Evolutionary conservation across 2,113 vertebrate species (phyloP).

Genomic region (human): GRCh38 chr15:59230501-59231000

Average conservation of each 20-base stretch:
- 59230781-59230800: constrained; percentile 15
- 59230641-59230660: neutral
- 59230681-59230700: neutral
- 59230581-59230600: constrained; percentile 19
- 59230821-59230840: constrained; percentile 42
- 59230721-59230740: neutral
- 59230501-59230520: constrained; percentile 7
- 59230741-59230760: constrained; percentile 32
- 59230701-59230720: neutral
- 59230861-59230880: neutral
- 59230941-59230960: neutral
- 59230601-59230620: neutral
- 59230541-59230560: neutral
- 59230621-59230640: neutral
- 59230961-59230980: neutral
- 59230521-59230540: neutral
- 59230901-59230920: constrained; percentile 34
- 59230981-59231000: neutral
- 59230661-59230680: neutral
- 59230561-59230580: neutral
- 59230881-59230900: constrained; percentile 26
- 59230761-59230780: constrained; percentile 41
- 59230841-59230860: constrained; percentile 47
- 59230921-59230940: neutral
- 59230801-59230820: constrained; percentile 49